Evolutionary conservation across 2,888 invertebrate species (phyloP), one percentile per base, ranked within the genome.

Genomic region (Zygaena filipendulae): DNA sequence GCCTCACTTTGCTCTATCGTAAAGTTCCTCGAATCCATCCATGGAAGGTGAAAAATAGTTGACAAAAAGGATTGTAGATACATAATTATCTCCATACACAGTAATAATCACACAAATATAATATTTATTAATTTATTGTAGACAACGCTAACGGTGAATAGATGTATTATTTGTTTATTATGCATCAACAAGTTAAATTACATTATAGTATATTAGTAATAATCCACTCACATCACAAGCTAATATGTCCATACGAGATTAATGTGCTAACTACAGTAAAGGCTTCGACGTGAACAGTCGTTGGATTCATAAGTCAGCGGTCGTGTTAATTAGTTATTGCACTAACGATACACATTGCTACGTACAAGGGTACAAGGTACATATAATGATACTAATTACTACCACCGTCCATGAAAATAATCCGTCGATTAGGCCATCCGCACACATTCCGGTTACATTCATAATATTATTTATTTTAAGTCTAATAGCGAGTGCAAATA

Each of bases 171-270:
- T n/a, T n/a, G n/a, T n/a, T 61, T 74, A 75, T 75, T 74, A 74
- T 75, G 74, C 75, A 53, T 72, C 64, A 74, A 77, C 70, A 72
- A 62, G 63, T 58, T 59, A 58, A 49, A 57, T 49, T 47, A 47
- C 4, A 7, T 16, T 16, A 25, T 29, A 32, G 12, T 24, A 29
- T 30, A 32, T 29, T 16, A 11, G 14, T 6, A 8, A 10, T 14
- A 56, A 62, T 59, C 51, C 55, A 58, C 52, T 60, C 59, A 43
- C 42, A 49, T 54, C 43, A 49, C 51, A 63, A 63, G 64, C 60
- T 63, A 58, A 54, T 53, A 45, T 53, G 52, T 54, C 40, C n/a
- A 47, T 49, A 56, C 45, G 43, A n/a, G n/a, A n/a, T 47, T 46
- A 61, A 56, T 51, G 41, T 33, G 42, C 52, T 49, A 52, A 54